Evolutionary conservation across 1,140 invertebrate genomes (phyloP).

Genomic region (Xylocopa sonorina): DNA sequence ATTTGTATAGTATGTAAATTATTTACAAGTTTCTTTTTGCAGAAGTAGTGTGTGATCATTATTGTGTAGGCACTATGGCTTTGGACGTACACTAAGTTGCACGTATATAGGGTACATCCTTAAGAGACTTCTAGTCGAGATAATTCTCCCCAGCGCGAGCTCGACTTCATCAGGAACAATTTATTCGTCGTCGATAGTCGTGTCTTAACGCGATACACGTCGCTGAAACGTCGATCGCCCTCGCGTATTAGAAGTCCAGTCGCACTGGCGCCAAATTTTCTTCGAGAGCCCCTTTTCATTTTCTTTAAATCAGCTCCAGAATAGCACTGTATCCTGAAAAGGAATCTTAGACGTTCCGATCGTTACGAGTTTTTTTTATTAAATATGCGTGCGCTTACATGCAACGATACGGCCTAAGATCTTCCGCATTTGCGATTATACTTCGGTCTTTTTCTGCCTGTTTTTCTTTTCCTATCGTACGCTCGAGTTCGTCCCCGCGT

Average conservation of each 20-base stretch:
- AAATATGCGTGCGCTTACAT: constrained; percentile 75
- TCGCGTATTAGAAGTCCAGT: constrained; percentile 33
- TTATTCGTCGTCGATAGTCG: background rate
- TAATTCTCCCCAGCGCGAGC: constrained; percentile 43
- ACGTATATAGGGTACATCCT: constrained; percentile 80
- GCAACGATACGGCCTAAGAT: constrained; percentile 73
- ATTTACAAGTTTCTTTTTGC: constrained; percentile 81
- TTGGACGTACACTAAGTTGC: constrained; percentile 82
- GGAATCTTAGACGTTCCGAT: constrained; percentile 74
- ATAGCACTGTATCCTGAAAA: constrained; percentile 73
- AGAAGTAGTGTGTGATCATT: constrained; percentile 78
- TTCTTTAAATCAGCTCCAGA: constrained; percentile 72
- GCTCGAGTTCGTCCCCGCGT: constrained; percentile 68
- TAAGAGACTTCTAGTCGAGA: constrained; percentile 73
- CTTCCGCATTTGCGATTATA: constrained; percentile 36
- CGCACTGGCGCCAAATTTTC: constrained; percentile 58
- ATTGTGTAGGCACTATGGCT: constrained; percentile 82
- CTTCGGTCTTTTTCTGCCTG: background rate
- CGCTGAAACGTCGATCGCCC: background rate
- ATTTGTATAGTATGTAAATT: constrained; percentile 74
- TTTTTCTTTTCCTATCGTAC: constrained; percentile 28
- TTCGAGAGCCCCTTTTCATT: constrained; percentile 68
- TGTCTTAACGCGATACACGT: background rate
- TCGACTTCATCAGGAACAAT: constrained; percentile 55
- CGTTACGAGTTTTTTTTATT: constrained; percentile 68